Percentiles rank a stretch among this genome's conserved stretches.
These are phyloP conservation scores for Mormyrus proboscirostris DNA, from an alignment of 2,797 vertebrate species.

Conservation along the genomic window DNA sequence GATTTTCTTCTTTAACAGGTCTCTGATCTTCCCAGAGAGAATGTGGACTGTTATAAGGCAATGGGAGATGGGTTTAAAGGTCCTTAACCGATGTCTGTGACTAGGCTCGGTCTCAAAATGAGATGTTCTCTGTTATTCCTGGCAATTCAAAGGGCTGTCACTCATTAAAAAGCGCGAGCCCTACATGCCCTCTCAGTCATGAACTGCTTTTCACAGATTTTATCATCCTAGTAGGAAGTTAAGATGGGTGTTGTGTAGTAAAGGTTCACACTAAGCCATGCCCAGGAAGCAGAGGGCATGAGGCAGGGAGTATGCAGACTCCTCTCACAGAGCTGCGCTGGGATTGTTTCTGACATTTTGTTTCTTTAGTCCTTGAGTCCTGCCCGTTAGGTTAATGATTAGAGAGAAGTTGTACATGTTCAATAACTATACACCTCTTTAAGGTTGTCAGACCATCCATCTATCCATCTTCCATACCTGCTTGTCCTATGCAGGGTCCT, in stretches of 20 bases:
- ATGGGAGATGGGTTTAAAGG: background rate
- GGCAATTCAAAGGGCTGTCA: background rate
- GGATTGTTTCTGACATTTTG: background rate
- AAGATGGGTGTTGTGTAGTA: background rate
- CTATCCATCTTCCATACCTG: background rate
- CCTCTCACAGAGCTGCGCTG: background rate
- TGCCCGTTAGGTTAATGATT: background rate
- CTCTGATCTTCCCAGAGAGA: background rate
- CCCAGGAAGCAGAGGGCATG: background rate
- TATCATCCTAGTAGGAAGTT: background rate
- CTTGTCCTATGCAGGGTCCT: background rate
- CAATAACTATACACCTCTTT: background rate
- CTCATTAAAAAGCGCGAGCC: background rate
- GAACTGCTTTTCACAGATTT: background rate
- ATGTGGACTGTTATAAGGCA: background rate
- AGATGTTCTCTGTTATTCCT: background rate
- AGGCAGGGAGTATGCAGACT: background rate
- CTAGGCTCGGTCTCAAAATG: background rate
- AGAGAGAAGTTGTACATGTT: background rate
- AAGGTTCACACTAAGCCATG: background rate
- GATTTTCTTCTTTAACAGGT: background rate
- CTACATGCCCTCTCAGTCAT: background rate
- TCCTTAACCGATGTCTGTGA: background rate
- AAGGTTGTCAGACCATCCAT: background rate
- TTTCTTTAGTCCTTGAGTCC: background rate